Base-by-base conservation (phyloP, 2,113 vertebrate species). In the Lota lota region DNA sequence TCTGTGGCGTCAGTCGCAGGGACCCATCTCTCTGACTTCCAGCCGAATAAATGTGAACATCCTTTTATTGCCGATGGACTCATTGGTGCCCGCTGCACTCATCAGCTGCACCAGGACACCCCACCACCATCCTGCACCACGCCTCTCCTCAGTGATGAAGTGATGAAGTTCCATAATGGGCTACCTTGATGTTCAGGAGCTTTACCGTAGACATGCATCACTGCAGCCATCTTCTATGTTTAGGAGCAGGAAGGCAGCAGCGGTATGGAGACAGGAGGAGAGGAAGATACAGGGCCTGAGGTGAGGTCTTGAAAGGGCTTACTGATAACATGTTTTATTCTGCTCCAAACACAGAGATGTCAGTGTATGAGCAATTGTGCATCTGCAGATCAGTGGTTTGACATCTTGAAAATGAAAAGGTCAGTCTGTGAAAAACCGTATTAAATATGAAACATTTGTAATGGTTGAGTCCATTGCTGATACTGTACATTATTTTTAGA, bases 141-240 rank as follows among this genome's bases (percentile, higher is more conserved):
- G n/a, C n/a, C n/a, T n/a, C n/a, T n/a, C n/a, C n/a, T n/a, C 50
- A 51, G 50, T 58, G 4, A 58, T 58, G 56, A 58, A 58, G 16
- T 18, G n/a, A 18, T 58, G 56, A 1, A 21, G 8, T 59, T 19
- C 4, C 57, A 2, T 22, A 59, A 20, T 59, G 57, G n/a, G 19
- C n/a, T 59, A 59, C 57, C 57, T n/a, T 59, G 57, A 59, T 59
- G 57, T 59, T 59, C 57, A 59, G 57, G 28, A 33, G 28, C 19
- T 59, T 59, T 20, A 59, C 57, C 57, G 19, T 59, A 40, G 33
- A 64, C 63, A 18, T 64, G 63, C 63, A 64, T 47, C 63, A 64
- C 63, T 40, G 33, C 3, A 64, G n/a, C 63, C 51, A 56, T 18
- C 8, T 53, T 70, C 16, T 15, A 28, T 36, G 63, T 12, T 56